Evolutionary conservation across 1,140 invertebrate genomes (phyloP), one percentile per base, ranked within the genome.

Genomic region (Penaeus japonicus): DNA sequence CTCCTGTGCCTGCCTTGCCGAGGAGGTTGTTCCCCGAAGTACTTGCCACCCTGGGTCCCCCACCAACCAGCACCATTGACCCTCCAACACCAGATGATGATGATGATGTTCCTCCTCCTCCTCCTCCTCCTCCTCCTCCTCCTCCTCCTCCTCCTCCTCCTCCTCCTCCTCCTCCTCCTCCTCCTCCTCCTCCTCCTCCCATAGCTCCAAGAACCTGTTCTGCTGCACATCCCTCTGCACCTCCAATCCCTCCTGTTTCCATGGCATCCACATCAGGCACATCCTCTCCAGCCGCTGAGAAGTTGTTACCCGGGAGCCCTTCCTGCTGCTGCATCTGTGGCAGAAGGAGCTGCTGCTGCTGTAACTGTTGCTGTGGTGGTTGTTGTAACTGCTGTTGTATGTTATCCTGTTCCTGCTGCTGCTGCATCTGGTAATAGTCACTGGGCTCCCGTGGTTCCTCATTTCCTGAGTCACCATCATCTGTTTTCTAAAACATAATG

Each of bases 401-500:
- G 24, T 17, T 54, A 4, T 17, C n/a, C 30, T 78, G 84, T 22
- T 78, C 53, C 15, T 70, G 30, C n/a, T 83, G 80, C 70, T 83
- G 78, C 87, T 88, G 87, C 12, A 79, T 83, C 35, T 84, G 87
- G 54, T 88, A 83, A 32, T 83, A 88, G 53, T 88, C 87, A 32
- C 80, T 54, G 0, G 87, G 87, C 47, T 90, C 90, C 20, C 95
- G 95, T n/a, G 97, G 97, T 92, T 98, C 97, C 92, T 98, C 97
- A 92, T 97, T 98, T 4, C 97, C 97, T 0, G 97, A 98, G 92
- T 98, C 97, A 91, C 96, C 96, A 91, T 97, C 97, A 92, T 97
- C 97, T 27, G 96, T 96, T 93, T 97, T 96, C 94, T 97, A 90
- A 12, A 57, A 39, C 4, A 75, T 24, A 35, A 79, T n/a, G 90